Percentiles rank a stretch among this genome's conserved stretches.
phyloP scores from a whole-genome alignment of 64 coral and sea anemone species.

The Acropora tenuis region DNA sequence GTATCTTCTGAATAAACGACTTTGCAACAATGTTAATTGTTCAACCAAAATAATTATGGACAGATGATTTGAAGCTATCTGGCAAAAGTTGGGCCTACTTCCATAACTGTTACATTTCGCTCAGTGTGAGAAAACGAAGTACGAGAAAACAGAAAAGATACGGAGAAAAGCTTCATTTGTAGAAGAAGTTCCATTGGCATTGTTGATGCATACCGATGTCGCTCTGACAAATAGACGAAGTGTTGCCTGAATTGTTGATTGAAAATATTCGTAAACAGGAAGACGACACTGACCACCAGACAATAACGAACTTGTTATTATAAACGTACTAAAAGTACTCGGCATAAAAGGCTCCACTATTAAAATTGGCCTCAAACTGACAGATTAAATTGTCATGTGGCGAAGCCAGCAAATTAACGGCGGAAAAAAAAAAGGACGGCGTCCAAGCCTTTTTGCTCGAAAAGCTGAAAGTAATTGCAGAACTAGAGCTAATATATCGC shows the following conservation, averaged over 20 bases:
- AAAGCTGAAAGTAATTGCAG: too few relatives aligned
- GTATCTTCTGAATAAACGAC: constrained; percentile 14
- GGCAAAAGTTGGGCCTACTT: constrained; percentile 5
- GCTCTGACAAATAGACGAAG: background rate
- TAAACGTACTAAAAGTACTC: background rate
- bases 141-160: background rate
- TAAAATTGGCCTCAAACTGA: too few relatives aligned
- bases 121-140: background rate
- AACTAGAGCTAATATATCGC: background rate
- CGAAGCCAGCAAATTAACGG: background rate
- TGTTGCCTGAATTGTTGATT: constrained; percentile 26
- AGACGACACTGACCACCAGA: background rate
- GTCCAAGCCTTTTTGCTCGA: constrained; percentile 29
- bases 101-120: background rate
- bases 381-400: too few relatives aligned
- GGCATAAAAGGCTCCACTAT: background rate
- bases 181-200: constrained; percentile 15
- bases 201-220: constrained; percentile 1
- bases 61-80: constrained; percentile 4
- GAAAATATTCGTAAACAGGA: background rate
- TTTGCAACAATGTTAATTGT: constrained; percentile 16
- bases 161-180: background rate
- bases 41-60: constrained; percentile 4
- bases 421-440: background rate
- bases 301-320: background rate